A percentile compares a stretch with the other conserved stretches of the same genome.
Conservation (phyloP, 1,140 invertebrate species). For the Drosophila auraria region DNA sequence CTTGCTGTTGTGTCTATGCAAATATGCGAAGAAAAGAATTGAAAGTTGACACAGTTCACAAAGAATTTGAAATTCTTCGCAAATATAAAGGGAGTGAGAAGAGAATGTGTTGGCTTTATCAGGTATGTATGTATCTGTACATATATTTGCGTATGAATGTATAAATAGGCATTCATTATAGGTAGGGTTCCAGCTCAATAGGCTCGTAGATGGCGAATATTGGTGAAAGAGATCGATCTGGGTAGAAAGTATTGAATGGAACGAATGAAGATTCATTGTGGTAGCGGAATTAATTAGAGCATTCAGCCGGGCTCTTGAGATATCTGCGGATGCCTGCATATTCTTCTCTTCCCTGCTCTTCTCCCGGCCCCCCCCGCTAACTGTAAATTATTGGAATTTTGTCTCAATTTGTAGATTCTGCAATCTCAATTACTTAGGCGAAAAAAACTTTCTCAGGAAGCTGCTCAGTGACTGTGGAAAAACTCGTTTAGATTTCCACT, state of each 20-base stretch:
- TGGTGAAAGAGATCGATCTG: constrained; percentile 36
- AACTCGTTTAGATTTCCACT: constrained; percentile 47
- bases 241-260: constrained; percentile 43
- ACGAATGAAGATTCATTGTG: constrained; percentile 39
- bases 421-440: constrained; percentile 51
- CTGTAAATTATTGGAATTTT: constrained; percentile 48
- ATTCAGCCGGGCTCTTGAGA: constrained; percentile 23
- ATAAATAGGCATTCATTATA: constrained; percentile 42
- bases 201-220: constrained; percentile 10
- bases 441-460: constrained; percentile 49
- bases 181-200: constrained; percentile 25
- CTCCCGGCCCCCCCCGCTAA: constrained; percentile 1
- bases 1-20: constrained; percentile 54
- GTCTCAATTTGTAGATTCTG: constrained; percentile 53
- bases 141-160: constrained; percentile 27
- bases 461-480: constrained; percentile 47
- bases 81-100: constrained; percentile 19
- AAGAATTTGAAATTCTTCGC: constrained; percentile 55
- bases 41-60: constrained; percentile 71
- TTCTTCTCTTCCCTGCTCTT: neutral
- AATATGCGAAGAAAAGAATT: constrained; percentile 60
- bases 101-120: constrained; percentile 28
- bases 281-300: constrained; percentile 44
- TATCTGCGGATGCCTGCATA: constrained; percentile 28
- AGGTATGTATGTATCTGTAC: constrained; percentile 23